These are phyloP conservation scores for Xanthorhoe spadicearia DNA, from an alignment of 2,888 invertebrate genomes.

Conservation along the genomic window DNA sequence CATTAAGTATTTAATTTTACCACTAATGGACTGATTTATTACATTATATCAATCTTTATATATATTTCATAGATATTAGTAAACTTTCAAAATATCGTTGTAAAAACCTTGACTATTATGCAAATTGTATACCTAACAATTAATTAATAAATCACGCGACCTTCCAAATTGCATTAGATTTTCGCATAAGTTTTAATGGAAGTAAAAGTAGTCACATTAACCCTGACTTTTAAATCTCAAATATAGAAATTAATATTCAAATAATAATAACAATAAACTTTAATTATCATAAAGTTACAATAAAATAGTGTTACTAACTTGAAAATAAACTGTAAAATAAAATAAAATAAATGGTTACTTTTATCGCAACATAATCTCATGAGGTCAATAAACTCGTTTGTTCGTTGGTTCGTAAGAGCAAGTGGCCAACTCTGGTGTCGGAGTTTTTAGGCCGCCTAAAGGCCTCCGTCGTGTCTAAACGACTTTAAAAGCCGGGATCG, in stretches of 20 bases:
- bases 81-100: not conserved
- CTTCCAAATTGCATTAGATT: conserved; percentile 23
- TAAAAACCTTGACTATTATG: conserved; percentile 14
- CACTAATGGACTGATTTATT: not conserved
- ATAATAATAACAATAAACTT: not conserved
- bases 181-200: not conserved
- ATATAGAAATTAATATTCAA: conserved; percentile 2
- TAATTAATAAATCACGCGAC: conserved; percentile 14
- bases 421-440: too few relatives aligned
- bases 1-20: not conserved
- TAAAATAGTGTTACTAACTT: not conserved
- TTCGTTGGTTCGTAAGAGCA: too few relatives aligned
- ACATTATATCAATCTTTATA: not conserved
- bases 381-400: too few relatives aligned
- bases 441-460: too few relatives aligned
- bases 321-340: too few relatives aligned
- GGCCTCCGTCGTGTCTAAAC: too few relatives aligned
- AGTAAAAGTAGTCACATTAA: conserved; percentile 13
- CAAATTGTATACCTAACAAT: conserved; percentile 3
- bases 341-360: too few relatives aligned
- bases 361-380: too few relatives aligned
- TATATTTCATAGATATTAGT: not conserved
- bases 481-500: too few relatives aligned
- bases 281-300: not conserved
- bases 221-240: conserved; percentile 16